A percentile compares a stretch with the other conserved stretches of the same genome.
Conservation (phyloP, 2,888 invertebrate genomes). For the Agrotis clavis region DNA sequence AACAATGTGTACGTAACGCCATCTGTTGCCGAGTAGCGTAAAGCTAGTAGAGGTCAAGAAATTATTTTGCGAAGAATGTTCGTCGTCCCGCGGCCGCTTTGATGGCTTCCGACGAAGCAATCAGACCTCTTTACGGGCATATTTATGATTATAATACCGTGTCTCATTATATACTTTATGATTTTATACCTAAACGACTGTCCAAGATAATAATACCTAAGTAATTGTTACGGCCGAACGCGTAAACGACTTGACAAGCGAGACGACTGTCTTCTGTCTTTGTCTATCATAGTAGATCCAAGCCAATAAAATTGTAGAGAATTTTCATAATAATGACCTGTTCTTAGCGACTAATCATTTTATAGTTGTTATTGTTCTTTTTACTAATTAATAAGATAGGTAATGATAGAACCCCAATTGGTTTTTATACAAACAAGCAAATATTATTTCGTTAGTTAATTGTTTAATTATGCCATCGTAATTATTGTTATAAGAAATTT, state of each 20-base stretch:
- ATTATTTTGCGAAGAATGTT: conserved; percentile 85
- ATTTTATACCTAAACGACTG: conserved; percentile 87
- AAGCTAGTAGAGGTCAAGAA: conserved; percentile 84
- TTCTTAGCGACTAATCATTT: conserved; percentile 27
- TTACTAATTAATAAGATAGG: conserved; percentile 51
- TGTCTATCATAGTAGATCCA: conserved; percentile 32
- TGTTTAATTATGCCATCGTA: conserved; percentile 54
- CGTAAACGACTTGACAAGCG: conserved; percentile 75
- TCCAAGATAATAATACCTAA: conserved; percentile 82
- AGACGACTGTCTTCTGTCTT: conserved; percentile 59
- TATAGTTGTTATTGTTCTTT: conserved; percentile 48
- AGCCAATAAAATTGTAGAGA: conserved; percentile 40
- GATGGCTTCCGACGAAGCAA: conserved; percentile 90
- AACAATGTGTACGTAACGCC: conserved; percentile 87
- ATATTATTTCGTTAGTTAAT: conserved; percentile 59
- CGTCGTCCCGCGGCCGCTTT: conserved; percentile 87
- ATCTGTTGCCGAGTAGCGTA: conserved; percentile 87
- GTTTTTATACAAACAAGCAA: conserved; percentile 47
- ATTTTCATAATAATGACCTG: conserved; percentile 40
- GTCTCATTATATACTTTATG: conserved; percentile 90
- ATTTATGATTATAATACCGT: conserved; percentile 91
- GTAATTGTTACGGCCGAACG: conserved; percentile 83
- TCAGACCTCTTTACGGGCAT: conserved; percentile 90
- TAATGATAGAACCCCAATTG: conserved; percentile 45
- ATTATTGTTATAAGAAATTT: conserved; percentile 53